Conservation (phyloP, 2,888 invertebrate species). For the Orgyia antiqua region DNA sequence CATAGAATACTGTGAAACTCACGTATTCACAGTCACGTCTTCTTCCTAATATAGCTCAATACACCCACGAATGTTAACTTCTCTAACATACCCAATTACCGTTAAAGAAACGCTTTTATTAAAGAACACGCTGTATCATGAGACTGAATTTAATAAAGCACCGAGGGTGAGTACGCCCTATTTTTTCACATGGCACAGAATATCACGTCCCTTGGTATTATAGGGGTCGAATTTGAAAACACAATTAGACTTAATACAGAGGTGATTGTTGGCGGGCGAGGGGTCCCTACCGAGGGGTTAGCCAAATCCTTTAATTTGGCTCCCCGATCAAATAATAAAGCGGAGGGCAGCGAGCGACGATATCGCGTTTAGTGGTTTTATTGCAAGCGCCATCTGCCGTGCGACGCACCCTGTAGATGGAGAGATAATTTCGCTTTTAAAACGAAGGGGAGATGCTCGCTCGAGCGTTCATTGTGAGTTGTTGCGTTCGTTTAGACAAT, state of each 20-base stretch:
- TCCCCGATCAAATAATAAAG: constrained; percentile 78
- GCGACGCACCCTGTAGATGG: constrained; percentile 60
- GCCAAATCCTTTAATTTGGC: constrained; percentile 78
- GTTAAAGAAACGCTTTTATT: constrained; percentile 30
- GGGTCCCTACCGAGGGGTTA: constrained; percentile 68
- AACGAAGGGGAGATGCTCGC: constrained; percentile 43
- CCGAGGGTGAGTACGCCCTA: constrained; percentile 57
- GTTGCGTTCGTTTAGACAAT: constrained; percentile 69
- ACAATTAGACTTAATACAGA: constrained; percentile 79
- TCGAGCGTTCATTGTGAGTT: constrained; percentile 58
- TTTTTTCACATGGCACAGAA: constrained; percentile 65
- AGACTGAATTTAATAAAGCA: constrained; percentile 63
- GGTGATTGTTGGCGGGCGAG: constrained; percentile 75
- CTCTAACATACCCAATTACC: constrained; percentile 27
- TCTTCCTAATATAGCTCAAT: constrained; percentile 42
- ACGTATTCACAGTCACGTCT: constrained; percentile 27
- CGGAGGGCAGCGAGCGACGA: constrained; percentile 64
- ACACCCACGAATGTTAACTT: constrained; percentile 39
- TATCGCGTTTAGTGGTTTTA: constrained; percentile 78
- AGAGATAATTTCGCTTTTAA: constrained; percentile 73
- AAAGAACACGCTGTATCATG: constrained; percentile 40
- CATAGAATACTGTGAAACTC: too few relatives aligned
- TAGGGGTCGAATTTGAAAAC: constrained; percentile 76
- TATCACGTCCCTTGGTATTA: constrained; percentile 56
- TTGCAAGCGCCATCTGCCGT: constrained; percentile 77